Evolutionary conservation across 1,140 invertebrate species (phyloP).

Genomic region (Drosophila tsacasi): DNA sequence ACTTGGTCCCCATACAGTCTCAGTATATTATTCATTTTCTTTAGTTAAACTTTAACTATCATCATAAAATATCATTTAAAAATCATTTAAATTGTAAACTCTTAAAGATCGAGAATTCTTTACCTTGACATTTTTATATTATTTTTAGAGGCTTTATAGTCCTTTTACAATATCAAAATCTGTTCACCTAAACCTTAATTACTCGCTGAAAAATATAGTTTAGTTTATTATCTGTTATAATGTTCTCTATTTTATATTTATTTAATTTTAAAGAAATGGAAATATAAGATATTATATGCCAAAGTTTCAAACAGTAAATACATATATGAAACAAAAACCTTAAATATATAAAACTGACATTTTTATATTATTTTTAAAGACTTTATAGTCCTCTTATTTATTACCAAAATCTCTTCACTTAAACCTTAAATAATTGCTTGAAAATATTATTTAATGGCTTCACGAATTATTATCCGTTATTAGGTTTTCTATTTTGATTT

Average conservation of each 20-base stretch:
- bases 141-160: neutral
- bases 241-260: too few relatives aligned
- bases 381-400: neutral
- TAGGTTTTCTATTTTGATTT: slow-evolving; percentile 35
- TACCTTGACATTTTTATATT: neutral
- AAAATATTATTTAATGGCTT: slow-evolving; percentile 9
- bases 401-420: neutral
- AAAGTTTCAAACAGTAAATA: too few relatives aligned
- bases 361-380: neutral
- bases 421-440: neutral
- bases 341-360: too few relatives aligned
- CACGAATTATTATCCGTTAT: slow-evolving; percentile 8
- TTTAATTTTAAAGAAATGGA: too few relatives aligned
- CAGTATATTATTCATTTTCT: too few relatives aligned
- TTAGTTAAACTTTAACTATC: too few relatives aligned
- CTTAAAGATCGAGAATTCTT: too few relatives aligned
- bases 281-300: too few relatives aligned
- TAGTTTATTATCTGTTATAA: neutral
- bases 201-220: neutral
- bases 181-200: neutral
- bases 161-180: neutral
- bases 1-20: too few relatives aligned
- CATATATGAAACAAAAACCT: too few relatives aligned
- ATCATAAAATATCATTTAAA: too few relatives aligned
- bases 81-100: too few relatives aligned